Conservation (phyloP, 2,797 vertebrate genomes). For the Gymnothorax javanicus region DNA sequence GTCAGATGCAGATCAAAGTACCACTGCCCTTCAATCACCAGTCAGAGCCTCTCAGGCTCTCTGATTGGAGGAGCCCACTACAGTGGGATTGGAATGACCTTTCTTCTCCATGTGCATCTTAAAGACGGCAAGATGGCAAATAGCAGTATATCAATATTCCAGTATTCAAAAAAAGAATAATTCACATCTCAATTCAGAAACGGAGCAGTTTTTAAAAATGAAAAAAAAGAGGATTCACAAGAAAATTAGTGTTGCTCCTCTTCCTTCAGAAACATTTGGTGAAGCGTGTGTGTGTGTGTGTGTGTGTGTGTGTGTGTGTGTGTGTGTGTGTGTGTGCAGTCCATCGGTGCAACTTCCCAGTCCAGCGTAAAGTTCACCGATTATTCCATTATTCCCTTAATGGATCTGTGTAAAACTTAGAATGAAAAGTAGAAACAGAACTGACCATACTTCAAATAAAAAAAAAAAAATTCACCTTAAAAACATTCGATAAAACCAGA, state of each 20-base stretch:
- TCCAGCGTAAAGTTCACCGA: slow-evolving; percentile 25
- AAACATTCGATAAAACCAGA: neutral
- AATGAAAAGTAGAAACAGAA: slow-evolving; percentile 17
- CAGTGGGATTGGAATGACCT: neutral
- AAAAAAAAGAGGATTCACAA: slow-evolving; percentile 17
- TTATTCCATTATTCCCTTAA: neutral
- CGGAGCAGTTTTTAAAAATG: slow-evolving; percentile 9
- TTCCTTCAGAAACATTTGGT: neutral
- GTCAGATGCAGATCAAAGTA: slow-evolving; percentile 13
- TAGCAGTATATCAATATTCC: slow-evolving; percentile 58
- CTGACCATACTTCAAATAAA: slow-evolving; percentile 1
- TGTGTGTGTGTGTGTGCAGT: neutral
- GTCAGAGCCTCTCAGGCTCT: neutral
- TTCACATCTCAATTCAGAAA: slow-evolving; percentile 54
- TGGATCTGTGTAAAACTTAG: neutral
- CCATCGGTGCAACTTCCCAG: neutral
- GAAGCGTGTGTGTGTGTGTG: neutral
- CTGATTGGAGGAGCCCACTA: neutral
- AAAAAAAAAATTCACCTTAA: neutral
- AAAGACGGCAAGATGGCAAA: neutral
- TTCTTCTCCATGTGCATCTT: neutral
- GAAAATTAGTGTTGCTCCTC: neutral
- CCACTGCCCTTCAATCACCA: neutral
- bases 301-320: too few relatives aligned
- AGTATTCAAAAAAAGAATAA: slow-evolving; percentile 51